A percentile compares a stretch with the other conserved stretches of the same genome.
These are phyloP conservation scores for Halyomorpha halys DNA, from an alignment of 1,140 invertebrate genomes.

Conservation along the genomic window DNA sequence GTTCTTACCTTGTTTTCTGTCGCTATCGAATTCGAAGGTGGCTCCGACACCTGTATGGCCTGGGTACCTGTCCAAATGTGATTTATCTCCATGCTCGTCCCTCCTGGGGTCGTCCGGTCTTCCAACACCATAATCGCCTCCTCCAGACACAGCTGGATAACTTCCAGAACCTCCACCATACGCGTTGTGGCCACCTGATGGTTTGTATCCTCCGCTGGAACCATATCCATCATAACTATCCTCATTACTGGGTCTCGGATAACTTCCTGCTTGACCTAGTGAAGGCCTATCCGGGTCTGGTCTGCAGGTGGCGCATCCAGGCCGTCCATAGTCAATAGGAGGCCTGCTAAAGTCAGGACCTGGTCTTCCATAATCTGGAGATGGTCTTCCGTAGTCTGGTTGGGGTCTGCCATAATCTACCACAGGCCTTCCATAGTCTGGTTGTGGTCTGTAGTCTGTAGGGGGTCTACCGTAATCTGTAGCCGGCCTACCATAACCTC, in stretches of 20 bases:
- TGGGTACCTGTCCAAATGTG: conserved; percentile 24
- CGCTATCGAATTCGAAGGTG: conserved; percentile 22
- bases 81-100: not conserved
- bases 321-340: conserved; percentile 1
- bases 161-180: not conserved
- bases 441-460: not conserved
- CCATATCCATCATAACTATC: not conserved
- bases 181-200: not conserved
- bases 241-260: not conserved
- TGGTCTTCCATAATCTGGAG: not conserved
- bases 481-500: no score
- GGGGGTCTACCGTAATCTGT: conserved; percentile 8
- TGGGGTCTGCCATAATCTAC: not conserved
- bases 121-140: not conserved
- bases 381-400: not conserved
- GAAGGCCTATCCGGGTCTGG: not conserved
- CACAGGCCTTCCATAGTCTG: not conserved
- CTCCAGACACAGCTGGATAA: no score
- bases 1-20: conserved; percentile 13
- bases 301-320: not conserved
- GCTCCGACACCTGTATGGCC: conserved; percentile 26
- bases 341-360: not conserved
- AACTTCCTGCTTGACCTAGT: not conserved
- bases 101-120: not conserved
- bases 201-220: conserved; percentile 5